Evolutionary conservation across 1,140 invertebrate genomes (phyloP), one percentile per base, ranked within the genome.

Genomic region (Atopsyche davidsoni): DNA sequence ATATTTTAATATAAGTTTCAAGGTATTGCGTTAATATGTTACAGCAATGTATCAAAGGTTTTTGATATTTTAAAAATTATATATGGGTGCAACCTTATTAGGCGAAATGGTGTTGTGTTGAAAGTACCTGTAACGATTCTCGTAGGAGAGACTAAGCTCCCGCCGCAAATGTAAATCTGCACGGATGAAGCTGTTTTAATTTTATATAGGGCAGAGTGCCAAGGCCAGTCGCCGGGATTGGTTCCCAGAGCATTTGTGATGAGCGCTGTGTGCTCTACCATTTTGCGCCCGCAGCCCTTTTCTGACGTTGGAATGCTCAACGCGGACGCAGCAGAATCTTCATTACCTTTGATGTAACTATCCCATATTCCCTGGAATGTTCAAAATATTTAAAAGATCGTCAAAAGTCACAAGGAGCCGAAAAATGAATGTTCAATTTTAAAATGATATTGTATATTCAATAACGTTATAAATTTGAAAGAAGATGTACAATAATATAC

Each of bases 211-310:
- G 86, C 82, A 2, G 79, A 83, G 60, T 91, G 81, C 88, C 88
- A 93, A 1, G 89, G 89, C 88, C 89, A 93, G 56, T 91, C 85
- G 0, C 85, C 85, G 4, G 81, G 78, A 6, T 60, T 62, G 0
- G 64, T 59, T 1, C 35, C 19, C 13, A 43, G 41, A 17, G 61
- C 65, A n/a, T 59, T 58, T 1, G 62, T 57, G 23, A 67, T 66
- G 11, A 67, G 46, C 41, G 63, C 61, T 1, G 60, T 67, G 25
- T 65, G 60, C 1, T 53, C 41, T 0, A 67, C 49, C 40, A 64
- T 62, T 0, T 60, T 58, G 49, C 61, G 60, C 4, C 67, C 67
- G 46, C 65, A 69, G 31, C 42, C n/a, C n/a, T n/a, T n/a, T n/a
- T n/a, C n/a, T n/a, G n/a, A n/a, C n/a, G n/a, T n/a, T n/a, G n/a